Evolutionary conservation across 2,888 invertebrate genomes (phyloP).

Genomic region (Melikaiella ostensackeni): DNA sequence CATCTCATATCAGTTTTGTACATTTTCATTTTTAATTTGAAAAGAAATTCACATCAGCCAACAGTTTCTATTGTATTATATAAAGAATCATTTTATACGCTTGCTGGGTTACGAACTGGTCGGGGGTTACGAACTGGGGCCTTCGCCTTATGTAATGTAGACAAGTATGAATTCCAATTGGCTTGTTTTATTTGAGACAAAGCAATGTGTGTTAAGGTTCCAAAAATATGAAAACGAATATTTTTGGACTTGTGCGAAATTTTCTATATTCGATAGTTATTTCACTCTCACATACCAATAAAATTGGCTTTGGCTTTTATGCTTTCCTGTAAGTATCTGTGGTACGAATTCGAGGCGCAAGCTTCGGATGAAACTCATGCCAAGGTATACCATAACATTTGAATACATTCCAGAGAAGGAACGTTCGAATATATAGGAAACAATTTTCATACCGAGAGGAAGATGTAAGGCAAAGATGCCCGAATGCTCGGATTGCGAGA

Average conservation of each 20-base stretch:
- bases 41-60: too few relatives aligned
- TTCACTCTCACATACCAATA: neutral
- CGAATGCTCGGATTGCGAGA: neutral
- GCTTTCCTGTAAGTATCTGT: neutral
- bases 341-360: slow-evolving; percentile 41
- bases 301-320: slow-evolving; percentile 8
- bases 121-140: too few relatives aligned
- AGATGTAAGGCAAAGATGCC: neutral
- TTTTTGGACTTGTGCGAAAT: neutral
- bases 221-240: neutral
- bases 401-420: slow-evolving; percentile 38
- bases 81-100: too few relatives aligned
- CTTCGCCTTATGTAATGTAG: too few relatives aligned
- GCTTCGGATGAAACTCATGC: slow-evolving; percentile 13
- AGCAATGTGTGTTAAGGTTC: neutral
- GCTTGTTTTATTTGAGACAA: neutral
- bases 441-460: slow-evolving; percentile 39
- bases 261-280: neutral
- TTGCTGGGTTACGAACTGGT: too few relatives aligned
- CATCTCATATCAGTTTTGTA: too few relatives aligned
- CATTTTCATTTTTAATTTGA: too few relatives aligned
- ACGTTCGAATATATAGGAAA: slow-evolving; percentile 1
- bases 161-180: too few relatives aligned
- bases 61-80: too few relatives aligned
- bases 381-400: slow-evolving; percentile 41